Evolutionary conservation across 2,888 invertebrate species (phyloP), one percentile per base, ranked within the genome.

Genomic region (Amblyjoppa proteus): DNA sequence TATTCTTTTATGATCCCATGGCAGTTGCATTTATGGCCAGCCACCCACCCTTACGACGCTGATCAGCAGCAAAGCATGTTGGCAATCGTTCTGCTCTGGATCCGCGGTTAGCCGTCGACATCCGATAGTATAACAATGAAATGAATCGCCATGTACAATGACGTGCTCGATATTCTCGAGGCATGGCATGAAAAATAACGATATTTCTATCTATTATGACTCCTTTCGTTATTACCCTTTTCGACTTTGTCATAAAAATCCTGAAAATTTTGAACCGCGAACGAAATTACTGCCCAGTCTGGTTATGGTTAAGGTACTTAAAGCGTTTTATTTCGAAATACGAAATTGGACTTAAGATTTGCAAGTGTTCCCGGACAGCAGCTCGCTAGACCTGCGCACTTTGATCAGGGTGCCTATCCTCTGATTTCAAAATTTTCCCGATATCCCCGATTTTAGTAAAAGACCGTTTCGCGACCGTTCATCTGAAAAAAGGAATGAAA

Each of bases 1-100:
- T 51, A 75, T 66, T 75, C 61, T 64, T 75, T 75, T 75, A 75
- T 64, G 75, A 64, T 75, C 45, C 34, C 49, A 28, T 49, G 34
- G 34, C 49, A 45, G 13, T n/a, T 25, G 34, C 69, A 25, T 69
- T 78, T 70, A 78, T 41, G 58, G 69, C 58, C 58, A 25, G 5
- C 34, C 31, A 78, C 41, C 34, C 31, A 78, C 41, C 41, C 78
- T 70, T 70, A 49, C 78, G 78, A 61, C 78, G 69, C 16, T 45
- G 38, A 78, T n/a, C 58, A 56, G 77, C 13, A n/a, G 45, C 49
- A 64, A 64, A 66, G 49, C 49, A 49, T 49, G 45, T n/a, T 20
- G n/a, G 75, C 61, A 64, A 5, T 49, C 49, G 34, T 28, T 58
- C 41, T 25, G 45, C n/a, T 64, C 75, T 51, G 34, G 51, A 49